Percentiles rank a stretch among this genome's conserved stretches.
Conservation (phyloP, 2,888 invertebrate species). For the Drosophila aldrichi region DNA sequence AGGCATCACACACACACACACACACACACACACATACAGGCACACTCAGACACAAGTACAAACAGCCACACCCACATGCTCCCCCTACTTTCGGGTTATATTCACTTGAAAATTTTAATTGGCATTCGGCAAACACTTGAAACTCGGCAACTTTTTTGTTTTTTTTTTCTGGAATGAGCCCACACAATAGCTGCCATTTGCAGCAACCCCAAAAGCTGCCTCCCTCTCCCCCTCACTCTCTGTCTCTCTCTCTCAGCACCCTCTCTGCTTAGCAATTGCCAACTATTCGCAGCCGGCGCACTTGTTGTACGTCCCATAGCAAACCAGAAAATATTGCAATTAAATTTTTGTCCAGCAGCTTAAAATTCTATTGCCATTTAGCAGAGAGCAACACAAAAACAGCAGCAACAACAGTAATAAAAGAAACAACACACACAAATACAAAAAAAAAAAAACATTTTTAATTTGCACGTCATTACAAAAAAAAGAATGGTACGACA, state of each 20-base stretch:
- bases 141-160: constrained; percentile 58
- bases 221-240: neutral
- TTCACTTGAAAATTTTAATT: constrained; percentile 71
- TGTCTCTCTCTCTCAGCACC: neutral
- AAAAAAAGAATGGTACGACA: constrained; percentile 23
- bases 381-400: constrained; percentile 11
- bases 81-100: neutral
- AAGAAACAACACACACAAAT: constrained; percentile 24
- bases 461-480: constrained; percentile 73
- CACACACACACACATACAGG: neutral
- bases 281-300: constrained; percentile 39
- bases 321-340: constrained; percentile 60
- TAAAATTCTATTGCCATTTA: constrained; percentile 60
- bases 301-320: constrained; percentile 13
- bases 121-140: constrained; percentile 69
- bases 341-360: constrained; percentile 59
- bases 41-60: neutral
- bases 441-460: constrained; percentile 57
- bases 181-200: constrained; percentile 31
- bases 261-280: constrained; percentile 21
- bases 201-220: constrained; percentile 4
- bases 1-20: constrained; percentile 30
- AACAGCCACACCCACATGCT: neutral
- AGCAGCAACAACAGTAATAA: neutral
- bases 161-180: constrained; percentile 46